Conservation (phyloP, 2,888 invertebrate genomes). For the Sphecodes monilicornis region DNA sequence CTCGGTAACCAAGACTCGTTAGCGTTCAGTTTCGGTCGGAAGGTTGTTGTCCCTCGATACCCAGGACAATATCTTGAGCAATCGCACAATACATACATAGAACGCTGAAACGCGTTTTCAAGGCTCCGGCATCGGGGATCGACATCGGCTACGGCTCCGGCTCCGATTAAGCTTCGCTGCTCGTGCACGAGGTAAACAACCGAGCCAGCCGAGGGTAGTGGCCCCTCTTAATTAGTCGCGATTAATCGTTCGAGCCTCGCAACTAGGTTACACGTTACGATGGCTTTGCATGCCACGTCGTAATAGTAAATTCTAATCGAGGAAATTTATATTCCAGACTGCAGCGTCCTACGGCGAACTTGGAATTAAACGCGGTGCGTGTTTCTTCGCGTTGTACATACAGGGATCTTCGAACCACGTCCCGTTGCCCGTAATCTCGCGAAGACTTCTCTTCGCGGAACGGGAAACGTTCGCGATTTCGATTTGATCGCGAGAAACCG, state of each 20-base stretch:
- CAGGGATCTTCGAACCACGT: not conserved
- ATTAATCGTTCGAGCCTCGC: conserved; percentile 62
- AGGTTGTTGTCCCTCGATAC: not conserved
- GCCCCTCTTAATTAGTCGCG: conserved; percentile 65
- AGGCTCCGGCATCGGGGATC: conserved; percentile 38
- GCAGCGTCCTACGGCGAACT: conserved; percentile 14
- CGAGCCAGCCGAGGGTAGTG: conserved; percentile 25
- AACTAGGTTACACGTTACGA: conserved; percentile 68
- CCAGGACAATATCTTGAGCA: conserved; percentile 49
- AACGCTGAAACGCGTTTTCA: conserved; percentile 54
- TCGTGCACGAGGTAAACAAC: conserved; percentile 34
- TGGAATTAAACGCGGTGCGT: not conserved
- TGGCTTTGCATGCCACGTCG: conserved; percentile 56
- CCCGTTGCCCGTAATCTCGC: not conserved
- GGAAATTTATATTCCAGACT: conserved; percentile 40
- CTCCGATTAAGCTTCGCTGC: conserved; percentile 59
- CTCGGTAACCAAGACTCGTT: conserved; percentile 43
- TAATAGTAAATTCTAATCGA: conserved; percentile 51
- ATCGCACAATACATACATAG: conserved; percentile 58
- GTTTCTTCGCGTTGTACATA: not conserved
- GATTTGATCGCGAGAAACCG: not conserved
- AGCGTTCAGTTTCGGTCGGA: conserved; percentile 33
- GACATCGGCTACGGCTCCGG: not conserved
- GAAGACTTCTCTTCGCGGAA: not conserved
- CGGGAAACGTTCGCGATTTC: not conserved